Conservation (phyloP, 2,888 invertebrate genomes). For the Drosophila niveifrons region DNA sequence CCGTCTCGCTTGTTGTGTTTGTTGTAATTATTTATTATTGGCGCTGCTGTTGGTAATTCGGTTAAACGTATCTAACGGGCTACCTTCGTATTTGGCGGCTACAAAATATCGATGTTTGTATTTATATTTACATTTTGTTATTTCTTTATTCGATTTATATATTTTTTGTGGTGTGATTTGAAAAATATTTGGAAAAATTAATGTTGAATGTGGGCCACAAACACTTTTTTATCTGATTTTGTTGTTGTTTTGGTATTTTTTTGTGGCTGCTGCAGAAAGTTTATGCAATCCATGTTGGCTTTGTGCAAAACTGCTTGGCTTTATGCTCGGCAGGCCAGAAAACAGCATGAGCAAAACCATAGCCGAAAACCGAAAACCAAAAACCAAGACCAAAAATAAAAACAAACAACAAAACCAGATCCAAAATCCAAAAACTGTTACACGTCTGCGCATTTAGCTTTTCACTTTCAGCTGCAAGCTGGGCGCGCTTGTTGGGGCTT, state of each 20-base stretch:
- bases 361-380: constrained; percentile 18
- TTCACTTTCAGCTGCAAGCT: constrained; percentile 69
- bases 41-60: constrained; percentile 33
- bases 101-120: constrained; percentile 47
- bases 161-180: constrained; percentile 19
- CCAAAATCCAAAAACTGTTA: constrained; percentile 68
- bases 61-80: constrained; percentile 37
- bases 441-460: constrained; percentile 73
- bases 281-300: constrained; percentile 70
- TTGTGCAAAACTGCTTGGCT: constrained; percentile 52
- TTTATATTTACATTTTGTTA: constrained; percentile 36
- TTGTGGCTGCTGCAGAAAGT: constrained; percentile 34
- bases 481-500: constrained; percentile 30
- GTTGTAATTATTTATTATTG: constrained; percentile 45
- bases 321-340: constrained; percentile 60
- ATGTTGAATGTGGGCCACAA: constrained; percentile 52
- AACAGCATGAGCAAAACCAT: constrained; percentile 25
- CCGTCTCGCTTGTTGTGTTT: constrained; percentile 6
- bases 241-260: neutral
- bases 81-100: constrained; percentile 38
- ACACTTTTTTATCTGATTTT: constrained; percentile 12
- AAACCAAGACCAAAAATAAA: constrained; percentile 16
- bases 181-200: constrained; percentile 49
- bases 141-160: constrained; percentile 20
- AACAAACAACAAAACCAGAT: constrained; percentile 52